A percentile compares a stretch with the other conserved stretches of the same genome.
Evolutionary conservation across 2,113 vertebrate genomes (phyloP).

Genomic region (Tamias sibiricus): DNA sequence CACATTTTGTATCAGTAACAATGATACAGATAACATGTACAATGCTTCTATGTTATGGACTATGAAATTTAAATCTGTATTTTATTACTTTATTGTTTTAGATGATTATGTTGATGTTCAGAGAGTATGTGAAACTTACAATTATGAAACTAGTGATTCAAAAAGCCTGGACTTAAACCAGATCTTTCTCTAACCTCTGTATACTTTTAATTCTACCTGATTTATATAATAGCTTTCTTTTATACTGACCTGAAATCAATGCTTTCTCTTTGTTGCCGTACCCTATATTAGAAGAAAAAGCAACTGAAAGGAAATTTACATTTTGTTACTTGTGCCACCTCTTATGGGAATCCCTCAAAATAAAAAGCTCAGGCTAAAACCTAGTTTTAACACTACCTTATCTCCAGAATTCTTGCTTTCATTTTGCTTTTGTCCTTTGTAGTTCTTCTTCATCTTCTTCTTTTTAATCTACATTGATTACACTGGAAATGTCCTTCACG

Average conservation of each 20-base stretch:
- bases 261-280: neutral
- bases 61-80: neutral
- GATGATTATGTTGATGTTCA: neutral
- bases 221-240: neutral
- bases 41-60: neutral
- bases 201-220: neutral
- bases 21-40: neutral
- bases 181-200: neutral
- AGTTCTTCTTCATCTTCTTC: no score
- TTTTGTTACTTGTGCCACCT: neutral
- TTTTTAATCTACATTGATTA: neutral
- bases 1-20: neutral
- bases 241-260: neutral
- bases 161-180: neutral
- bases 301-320: neutral
- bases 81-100: neutral
- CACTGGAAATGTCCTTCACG: neutral
- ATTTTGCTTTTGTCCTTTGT: neutral
- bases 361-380: neutral
- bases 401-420: neutral
- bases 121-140: neutral
- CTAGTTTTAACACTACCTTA: neutral
- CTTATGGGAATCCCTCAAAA: neutral
- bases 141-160: neutral
- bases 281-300: neutral